These are phyloP conservation scores for Seriola quinqueradiata DNA, from an alignment of 2,113 vertebrate genomes.

Conservation along the genomic window DNA sequence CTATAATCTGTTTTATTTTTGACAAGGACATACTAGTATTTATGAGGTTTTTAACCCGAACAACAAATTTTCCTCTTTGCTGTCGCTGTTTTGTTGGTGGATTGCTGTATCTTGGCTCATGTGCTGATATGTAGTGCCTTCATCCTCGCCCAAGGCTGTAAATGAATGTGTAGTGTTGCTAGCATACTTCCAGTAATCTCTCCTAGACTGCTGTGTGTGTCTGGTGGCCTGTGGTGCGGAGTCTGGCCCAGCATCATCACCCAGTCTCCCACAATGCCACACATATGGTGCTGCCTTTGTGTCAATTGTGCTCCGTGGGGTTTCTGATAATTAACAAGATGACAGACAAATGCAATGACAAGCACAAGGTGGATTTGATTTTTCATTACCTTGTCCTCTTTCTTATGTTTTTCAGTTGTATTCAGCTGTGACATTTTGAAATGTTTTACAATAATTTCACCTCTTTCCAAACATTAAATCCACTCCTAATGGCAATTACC, in stretches of 20 bases:
- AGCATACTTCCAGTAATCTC: constrained; percentile 64
- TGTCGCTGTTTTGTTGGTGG: constrained; percentile 3
- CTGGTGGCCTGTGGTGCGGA: constrained; percentile 75
- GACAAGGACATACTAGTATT: background rate
- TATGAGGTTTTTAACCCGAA: background rate
- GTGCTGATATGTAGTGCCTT: constrained; percentile 36
- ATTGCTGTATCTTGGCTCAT: constrained; percentile 19
- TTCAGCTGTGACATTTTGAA: constrained; percentile 24
- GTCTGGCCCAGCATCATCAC: constrained; percentile 77
- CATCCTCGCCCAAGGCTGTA: constrained; percentile 34
- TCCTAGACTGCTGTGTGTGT: constrained; percentile 73
- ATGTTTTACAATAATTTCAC: constrained; percentile 14
- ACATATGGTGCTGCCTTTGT: constrained; percentile 77
- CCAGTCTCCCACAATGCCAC: constrained; percentile 68
- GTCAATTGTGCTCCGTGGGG: constrained; percentile 77
- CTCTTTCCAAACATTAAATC: background rate
- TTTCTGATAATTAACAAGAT: constrained; percentile 81
- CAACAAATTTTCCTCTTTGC: background rate
- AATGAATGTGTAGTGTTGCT: constrained; percentile 65
- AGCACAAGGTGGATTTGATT: constrained; percentile 57
- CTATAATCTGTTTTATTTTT: background rate
- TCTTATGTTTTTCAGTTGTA: constrained; percentile 3
- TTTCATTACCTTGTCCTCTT: constrained; percentile 20
- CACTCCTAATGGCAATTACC: background rate
- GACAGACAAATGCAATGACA: constrained; percentile 73